These are phyloP conservation scores for Galendromus occidentalis DNA, from an alignment of 1,140 invertebrate genomes.

Conservation along the genomic window DNA sequence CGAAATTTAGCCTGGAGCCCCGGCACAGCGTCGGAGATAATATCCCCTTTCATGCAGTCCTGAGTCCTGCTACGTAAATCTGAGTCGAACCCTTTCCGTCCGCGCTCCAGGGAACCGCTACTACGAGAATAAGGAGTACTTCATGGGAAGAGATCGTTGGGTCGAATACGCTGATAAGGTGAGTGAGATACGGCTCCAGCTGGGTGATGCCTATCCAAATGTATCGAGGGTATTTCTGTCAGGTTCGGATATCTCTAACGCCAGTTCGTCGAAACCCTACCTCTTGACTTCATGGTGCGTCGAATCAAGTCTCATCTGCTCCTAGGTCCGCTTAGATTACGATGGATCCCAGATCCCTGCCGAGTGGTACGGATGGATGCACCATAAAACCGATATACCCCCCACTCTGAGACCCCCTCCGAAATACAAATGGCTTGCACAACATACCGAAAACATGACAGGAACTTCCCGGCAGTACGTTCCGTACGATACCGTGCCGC, in stretches of 20 bases:
- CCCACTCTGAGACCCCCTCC: constrained; percentile 33
- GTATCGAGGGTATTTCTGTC: too few species aligned
- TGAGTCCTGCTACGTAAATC: too few species aligned
- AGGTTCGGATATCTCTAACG: too few species aligned
- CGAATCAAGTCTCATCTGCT: neutral
- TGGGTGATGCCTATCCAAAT: too few species aligned
- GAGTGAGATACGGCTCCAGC: too few species aligned
- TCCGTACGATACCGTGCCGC: constrained; percentile 63
- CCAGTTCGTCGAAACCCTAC: too few species aligned
- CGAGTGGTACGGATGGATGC: constrained; percentile 66
- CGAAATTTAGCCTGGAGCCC: too few species aligned
- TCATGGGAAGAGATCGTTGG: constrained; percentile 81
- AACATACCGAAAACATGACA: constrained; percentile 59
- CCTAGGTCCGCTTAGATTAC: constrained; percentile 49
- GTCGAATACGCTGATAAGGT: constrained; percentile 55
- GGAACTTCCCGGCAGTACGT: constrained; percentile 52
- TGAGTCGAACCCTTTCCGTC: neutral
- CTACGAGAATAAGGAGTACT: constrained; percentile 72
- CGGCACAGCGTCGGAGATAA: too few species aligned
- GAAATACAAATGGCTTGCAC: constrained; percentile 57
- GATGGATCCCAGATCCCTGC: constrained; percentile 79
- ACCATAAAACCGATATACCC: constrained; percentile 58
- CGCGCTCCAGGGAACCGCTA: constrained; percentile 51
- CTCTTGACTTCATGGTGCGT: too few species aligned
- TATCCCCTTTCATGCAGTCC: too few species aligned